Evolutionary conservation across 2,888 invertebrate species (phyloP).

Genomic region (Nymphalis c-album): DNA sequence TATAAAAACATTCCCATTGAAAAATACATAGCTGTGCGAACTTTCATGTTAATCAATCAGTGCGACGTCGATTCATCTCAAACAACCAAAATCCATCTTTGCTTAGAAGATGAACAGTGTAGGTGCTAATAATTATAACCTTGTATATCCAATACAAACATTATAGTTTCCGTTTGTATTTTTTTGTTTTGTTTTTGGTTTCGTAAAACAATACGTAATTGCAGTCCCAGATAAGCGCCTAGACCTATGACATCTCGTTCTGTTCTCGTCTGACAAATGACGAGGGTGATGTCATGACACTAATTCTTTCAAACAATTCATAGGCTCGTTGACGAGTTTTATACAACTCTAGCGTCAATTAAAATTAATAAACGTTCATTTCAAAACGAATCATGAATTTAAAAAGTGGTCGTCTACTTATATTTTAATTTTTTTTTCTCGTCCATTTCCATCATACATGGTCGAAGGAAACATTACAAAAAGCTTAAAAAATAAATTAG

Average conservation of each 20-base stretch:
- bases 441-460: too few species aligned
- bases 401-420: too few species aligned
- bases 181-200: neutral
- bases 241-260: slow-evolving; percentile 33
- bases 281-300: slow-evolving; percentile 54
- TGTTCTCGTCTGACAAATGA: slow-evolving; percentile 36
- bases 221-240: slow-evolving; percentile 20
- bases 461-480: too few species aligned
- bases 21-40: too few species aligned
- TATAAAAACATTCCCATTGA: too few species aligned
- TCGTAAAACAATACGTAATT: slow-evolving; percentile 21
- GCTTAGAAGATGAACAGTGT: neutral
- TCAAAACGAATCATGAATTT: too few species aligned
- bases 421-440: too few species aligned
- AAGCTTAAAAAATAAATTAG: too few species aligned
- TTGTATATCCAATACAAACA: neutral
- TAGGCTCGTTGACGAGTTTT: slow-evolving; percentile 5
- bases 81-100: too few species aligned
- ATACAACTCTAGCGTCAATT: slow-evolving; percentile 1
- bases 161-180: neutral
- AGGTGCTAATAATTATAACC: slow-evolving; percentile 6
- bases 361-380: neutral
- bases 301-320: slow-evolving; percentile 46
- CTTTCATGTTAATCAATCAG: too few species aligned
- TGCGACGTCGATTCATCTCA: too few species aligned